These are phyloP conservation scores for Conops quadrifasciatus DNA, from an alignment of 2,888 invertebrate genomes.

Conservation along the genomic window DNA sequence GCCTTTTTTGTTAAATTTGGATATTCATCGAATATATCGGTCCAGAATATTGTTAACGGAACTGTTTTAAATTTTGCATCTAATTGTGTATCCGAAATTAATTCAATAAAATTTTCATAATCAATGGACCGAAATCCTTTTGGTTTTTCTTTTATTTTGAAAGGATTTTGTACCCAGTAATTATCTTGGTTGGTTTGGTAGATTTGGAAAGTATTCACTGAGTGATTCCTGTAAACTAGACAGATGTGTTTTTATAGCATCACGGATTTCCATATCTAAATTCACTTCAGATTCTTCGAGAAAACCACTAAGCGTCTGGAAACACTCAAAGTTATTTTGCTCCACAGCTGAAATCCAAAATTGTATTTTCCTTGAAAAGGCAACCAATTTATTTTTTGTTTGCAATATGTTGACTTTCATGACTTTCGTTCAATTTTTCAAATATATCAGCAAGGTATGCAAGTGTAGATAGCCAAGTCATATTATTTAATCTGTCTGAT, in stretches of 20 bases:
- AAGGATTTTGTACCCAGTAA: conserved; percentile 13
- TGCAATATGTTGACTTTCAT: conserved; percentile 11
- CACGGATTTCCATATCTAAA: conserved; percentile 12
- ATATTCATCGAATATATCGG: conserved; percentile 8
- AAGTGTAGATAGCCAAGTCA: conserved; percentile 19
- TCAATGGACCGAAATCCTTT: conserved; percentile 2
- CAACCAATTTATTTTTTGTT: conserved; percentile 11
- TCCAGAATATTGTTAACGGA: not conserved
- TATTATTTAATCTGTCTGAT: conserved; percentile 19
- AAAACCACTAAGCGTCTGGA: conserved; percentile 12
- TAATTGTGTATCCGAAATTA: conserved; percentile 9
- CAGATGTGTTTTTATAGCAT: conserved; percentile 4
- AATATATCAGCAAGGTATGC: conserved; percentile 18
- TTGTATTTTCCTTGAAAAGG: conserved; percentile 16
- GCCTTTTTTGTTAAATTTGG: conserved; percentile 4
- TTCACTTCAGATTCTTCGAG: not conserved
- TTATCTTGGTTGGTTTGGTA: not conserved
- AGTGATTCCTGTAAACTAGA: conserved; percentile 9
- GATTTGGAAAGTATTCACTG: conserved; percentile 4
- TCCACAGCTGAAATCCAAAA: conserved; percentile 12
- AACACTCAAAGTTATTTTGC: conserved; percentile 14
- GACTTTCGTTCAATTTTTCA: conserved; percentile 12
- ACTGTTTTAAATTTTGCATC: conserved; percentile 2
- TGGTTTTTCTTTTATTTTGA: conserved; percentile 16
- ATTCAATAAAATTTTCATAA: conserved; percentile 3